These are phyloP conservation scores for Tapirus indicus DNA, from an alignment of 2,797 vertebrate genomes.

Conservation along the genomic window DNA sequence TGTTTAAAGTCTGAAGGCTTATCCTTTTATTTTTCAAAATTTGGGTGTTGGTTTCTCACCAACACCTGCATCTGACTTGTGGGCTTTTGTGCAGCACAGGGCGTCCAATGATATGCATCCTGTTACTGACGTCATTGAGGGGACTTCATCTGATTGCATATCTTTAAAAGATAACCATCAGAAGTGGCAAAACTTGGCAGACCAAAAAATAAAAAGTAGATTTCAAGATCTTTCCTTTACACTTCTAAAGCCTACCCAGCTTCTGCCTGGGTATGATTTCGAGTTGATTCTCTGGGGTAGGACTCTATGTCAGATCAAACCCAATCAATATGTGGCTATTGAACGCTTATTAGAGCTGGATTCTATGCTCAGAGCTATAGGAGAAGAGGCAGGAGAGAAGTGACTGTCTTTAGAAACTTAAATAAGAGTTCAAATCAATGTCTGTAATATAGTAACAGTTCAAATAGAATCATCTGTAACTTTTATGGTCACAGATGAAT, in stretches of 20 bases:
- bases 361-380: neutral
- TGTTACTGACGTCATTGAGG: slow-evolving; percentile 68
- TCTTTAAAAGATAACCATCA: slow-evolving; percentile 71
- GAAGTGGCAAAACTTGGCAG: slow-evolving; percentile 59
- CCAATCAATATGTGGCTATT: neutral
- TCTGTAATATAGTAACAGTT: neutral
- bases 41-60: slow-evolving; percentile 61
- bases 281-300: neutral
- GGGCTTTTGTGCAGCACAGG: slow-evolving; percentile 39
- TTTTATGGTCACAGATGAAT: slow-evolving; percentile 14
- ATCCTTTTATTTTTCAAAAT: slow-evolving; percentile 56
- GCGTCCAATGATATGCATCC: slow-evolving; percentile 28
- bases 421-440: neutral
- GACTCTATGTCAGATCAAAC: neutral
- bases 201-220: neutral
- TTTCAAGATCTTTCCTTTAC: slow-evolving; percentile 29
- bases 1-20: slow-evolving; percentile 38
- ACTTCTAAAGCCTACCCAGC: neutral
- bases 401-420: neutral
- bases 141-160: slow-evolving; percentile 63
- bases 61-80: slow-evolving; percentile 55
- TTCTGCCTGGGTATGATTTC: neutral
- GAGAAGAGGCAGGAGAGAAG: slow-evolving; percentile 45
- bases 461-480: neutral
- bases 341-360: neutral